Conservation (phyloP, 2,113 vertebrate species). For the Vombatus ursinus region DNA sequence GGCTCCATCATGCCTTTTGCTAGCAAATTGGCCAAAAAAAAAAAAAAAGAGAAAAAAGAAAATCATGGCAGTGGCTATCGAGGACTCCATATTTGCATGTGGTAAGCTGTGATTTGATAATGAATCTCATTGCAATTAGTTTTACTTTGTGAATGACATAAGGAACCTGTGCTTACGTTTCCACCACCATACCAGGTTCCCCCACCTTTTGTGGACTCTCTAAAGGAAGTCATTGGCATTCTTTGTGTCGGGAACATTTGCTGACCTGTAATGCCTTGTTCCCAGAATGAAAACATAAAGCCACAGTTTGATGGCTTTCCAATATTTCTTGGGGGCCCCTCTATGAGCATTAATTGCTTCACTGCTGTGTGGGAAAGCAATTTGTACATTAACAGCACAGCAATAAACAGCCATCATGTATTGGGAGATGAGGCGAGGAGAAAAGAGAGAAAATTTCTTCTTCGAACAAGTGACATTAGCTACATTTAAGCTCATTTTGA, state of each 20-base stretch:
- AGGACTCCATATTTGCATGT: neutral
- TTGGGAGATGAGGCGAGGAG: neutral
- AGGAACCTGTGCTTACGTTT: neutral
- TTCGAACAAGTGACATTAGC: conserved; percentile 32
- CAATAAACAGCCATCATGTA: conserved; percentile 30
- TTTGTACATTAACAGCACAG: conserved; percentile 43
- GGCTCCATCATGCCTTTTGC: neutral
- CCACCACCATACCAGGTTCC: neutral
- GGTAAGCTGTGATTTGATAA: neutral
- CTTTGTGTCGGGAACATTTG: conserved; percentile 33
- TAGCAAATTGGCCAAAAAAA: neutral
- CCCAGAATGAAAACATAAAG: conserved; percentile 67
- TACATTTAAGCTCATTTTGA: conserved; percentile 59
- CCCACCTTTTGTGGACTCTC: conserved; percentile 9
- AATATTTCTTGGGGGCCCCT: conserved; percentile 51
- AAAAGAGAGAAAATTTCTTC: conserved; percentile 20
- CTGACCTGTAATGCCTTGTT: conserved; percentile 29
- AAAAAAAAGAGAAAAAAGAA: neutral
- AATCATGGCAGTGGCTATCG: neutral
- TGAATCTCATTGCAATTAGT: neutral
- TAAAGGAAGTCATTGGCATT: conserved; percentile 4
- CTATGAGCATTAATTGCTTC: conserved; percentile 40
- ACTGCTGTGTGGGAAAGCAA: conserved; percentile 55
- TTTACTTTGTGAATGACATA: neutral
- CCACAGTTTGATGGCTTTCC: conserved; percentile 46